A percentile compares a stretch with the other conserved stretches of the same genome.
Evolutionary conservation across 2,113 vertebrate species (phyloP).

Genomic region (Oryzias melastigma): DNA sequence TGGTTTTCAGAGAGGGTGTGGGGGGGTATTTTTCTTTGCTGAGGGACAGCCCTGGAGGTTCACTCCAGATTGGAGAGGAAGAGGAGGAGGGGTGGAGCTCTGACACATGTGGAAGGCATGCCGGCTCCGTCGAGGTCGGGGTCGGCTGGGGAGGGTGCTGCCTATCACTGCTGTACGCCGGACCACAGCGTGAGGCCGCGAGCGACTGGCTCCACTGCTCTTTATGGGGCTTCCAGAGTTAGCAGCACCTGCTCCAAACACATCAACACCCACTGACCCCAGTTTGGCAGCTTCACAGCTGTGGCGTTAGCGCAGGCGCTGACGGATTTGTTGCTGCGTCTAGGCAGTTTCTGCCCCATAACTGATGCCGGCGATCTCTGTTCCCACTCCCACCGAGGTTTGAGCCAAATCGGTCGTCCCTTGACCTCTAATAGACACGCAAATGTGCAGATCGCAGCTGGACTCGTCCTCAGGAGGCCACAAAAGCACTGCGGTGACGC

Average conservation of each 20-base stretch:
- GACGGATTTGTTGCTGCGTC: slow-evolving; percentile 50
- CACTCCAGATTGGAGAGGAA: slow-evolving; percentile 40
- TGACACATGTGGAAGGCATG: slow-evolving; percentile 74
- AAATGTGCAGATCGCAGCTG: not conserved
- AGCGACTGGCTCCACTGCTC: slow-evolving; percentile 58
- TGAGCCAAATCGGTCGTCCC: not conserved
- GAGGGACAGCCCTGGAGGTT: slow-evolving; percentile 60
- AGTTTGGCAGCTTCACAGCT: slow-evolving; percentile 70
- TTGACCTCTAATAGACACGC: too few relatives aligned
- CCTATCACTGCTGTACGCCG: slow-evolving; percentile 37
- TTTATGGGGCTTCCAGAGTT: slow-evolving; percentile 64
- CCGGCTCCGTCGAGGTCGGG: slow-evolving; percentile 46
- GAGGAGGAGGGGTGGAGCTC: slow-evolving; percentile 6
- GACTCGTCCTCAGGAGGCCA: not conserved
- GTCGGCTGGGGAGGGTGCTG: slow-evolving; percentile 41
- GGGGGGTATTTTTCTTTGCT: slow-evolving; percentile 73
- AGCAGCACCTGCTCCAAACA: slow-evolving; percentile 70
- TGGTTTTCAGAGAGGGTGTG: slow-evolving; percentile 54
- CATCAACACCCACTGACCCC: slow-evolving; percentile 71
- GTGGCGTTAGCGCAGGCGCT: slow-evolving; percentile 54
- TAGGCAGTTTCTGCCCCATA: slow-evolving; percentile 32
- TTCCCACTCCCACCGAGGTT: not conserved
- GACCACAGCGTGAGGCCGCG: slow-evolving; percentile 41
- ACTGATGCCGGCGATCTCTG: slow-evolving; percentile 33
- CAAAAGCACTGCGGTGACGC: slow-evolving; percentile 38